phyloP scores from a whole-genome alignment of 2,888 invertebrate genomes.

The Seira sanloemensis region DNA sequence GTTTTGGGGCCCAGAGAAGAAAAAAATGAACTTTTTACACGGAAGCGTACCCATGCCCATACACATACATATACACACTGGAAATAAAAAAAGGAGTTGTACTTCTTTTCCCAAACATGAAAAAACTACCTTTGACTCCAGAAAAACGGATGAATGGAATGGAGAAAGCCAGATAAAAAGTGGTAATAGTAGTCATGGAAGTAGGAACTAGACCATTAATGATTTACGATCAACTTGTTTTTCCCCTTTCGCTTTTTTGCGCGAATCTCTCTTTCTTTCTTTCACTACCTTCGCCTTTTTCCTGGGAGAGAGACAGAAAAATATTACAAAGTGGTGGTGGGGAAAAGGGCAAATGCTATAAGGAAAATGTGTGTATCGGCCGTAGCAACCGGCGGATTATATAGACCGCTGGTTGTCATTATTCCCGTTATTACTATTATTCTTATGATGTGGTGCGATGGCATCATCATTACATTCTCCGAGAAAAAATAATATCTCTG shows the following conservation, averaged over 20 bases:
- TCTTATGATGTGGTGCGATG: constrained; percentile 1
- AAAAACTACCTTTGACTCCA: background rate
- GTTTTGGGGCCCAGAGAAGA: background rate
- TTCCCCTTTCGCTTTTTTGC: constrained; percentile 23
- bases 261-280: background rate
- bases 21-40: constrained; percentile 10
- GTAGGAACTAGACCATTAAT: constrained; percentile 46
- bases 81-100: background rate
- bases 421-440: constrained; percentile 7
- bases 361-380: background rate
- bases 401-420: background rate
- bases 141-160: constrained; percentile 14
- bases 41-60: background rate
- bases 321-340: background rate
- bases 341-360: background rate
- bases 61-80: background rate
- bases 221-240: constrained; percentile 53
- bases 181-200: constrained; percentile 5
- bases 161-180: constrained; percentile 13
- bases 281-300: background rate
- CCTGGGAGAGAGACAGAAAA: background rate
- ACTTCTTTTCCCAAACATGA: background rate
- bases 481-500: no score
- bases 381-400: background rate
- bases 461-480: no score